Evolutionary conservation across 2,888 invertebrate species (phyloP), one percentile per base, ranked within the genome.

Genomic region (Tipula confusa): DNA sequence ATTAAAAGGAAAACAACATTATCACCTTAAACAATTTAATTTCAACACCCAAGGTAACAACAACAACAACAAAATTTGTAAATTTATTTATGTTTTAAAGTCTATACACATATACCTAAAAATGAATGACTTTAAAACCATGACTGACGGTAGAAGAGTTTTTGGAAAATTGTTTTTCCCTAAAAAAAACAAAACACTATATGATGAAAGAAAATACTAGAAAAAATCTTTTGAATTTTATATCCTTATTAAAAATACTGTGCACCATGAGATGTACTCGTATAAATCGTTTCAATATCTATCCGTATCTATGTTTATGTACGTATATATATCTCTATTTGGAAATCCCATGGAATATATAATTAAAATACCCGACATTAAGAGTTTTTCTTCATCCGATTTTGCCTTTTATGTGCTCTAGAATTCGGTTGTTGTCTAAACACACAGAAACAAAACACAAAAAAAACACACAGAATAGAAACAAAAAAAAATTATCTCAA

Each of bases 401-500:
- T 64, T 64, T 64, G 64, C 64, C 24, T 64, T 64, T 64, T 64
- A 64, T 64, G 1, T 64, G 24, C 64, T 24, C 24, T 64, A 24
- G 24, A 24, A 24, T 64, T 64, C 64, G 64, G 64, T 24, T 64
- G 64, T 9, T 64, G 43, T 43, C 15, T n/a, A 43, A 43, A 43
- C 36, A 43, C 13, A 43, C n/a, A 43, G 2, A 15, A 43, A n/a
- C n/a, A 43, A 43, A 2, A 4, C 5, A 43, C n/a, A 43, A 31
- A 31, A 43, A 43, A 43, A n/a, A n/a, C 43, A 43, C 43, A 24
- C 64, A 18, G 4, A 64, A 64, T 64, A 9, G 64, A 2, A 64
- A n/a, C n/a, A n/a, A n/a, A 64, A 64, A 43, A 43, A 43, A 24
- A 64, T 64, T 64, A 64, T 64, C 64, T 64, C 64, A 64, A 64